These are phyloP conservation scores for Mus pahari DNA, from an alignment of 2,113 vertebrate species.

Conservation along the genomic window DNA sequence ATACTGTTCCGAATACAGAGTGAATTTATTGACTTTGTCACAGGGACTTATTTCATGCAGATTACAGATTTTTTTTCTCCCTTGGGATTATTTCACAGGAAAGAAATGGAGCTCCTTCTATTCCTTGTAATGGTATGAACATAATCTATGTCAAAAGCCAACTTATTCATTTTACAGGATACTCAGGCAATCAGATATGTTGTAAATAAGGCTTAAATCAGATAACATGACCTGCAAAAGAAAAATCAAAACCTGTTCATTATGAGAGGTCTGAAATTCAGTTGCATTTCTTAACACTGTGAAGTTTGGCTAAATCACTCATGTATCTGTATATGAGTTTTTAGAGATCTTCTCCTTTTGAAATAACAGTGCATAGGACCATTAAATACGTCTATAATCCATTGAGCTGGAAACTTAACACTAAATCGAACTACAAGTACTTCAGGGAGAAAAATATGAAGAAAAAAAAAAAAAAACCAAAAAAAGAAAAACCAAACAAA, in stretches of 20 bases:
- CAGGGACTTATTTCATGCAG: not conserved
- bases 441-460: not conserved
- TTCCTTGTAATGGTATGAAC: not conserved
- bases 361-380: slow-evolving; percentile 8
- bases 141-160: not conserved
- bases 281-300: not conserved
- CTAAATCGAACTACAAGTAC: not conserved
- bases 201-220: not conserved
- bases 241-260: not conserved
- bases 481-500: too few species aligned
- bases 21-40: not conserved
- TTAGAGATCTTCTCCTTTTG: not conserved
- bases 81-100: not conserved
- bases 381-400: not conserved
- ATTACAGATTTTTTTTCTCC: not conserved
- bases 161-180: not conserved
- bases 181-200: too few species aligned
- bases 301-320: not conserved
- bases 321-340: not conserved
- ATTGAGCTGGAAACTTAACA: slow-evolving; percentile 36
- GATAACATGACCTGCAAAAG: not conserved
- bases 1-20: not conserved
- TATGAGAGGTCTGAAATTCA: not conserved
- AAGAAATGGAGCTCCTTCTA: not conserved
- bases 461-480: not conserved